These are phyloP conservation scores for Nylanderia fulva DNA, from an alignment of 1,140 invertebrate genomes.

Conservation along the genomic window DNA sequence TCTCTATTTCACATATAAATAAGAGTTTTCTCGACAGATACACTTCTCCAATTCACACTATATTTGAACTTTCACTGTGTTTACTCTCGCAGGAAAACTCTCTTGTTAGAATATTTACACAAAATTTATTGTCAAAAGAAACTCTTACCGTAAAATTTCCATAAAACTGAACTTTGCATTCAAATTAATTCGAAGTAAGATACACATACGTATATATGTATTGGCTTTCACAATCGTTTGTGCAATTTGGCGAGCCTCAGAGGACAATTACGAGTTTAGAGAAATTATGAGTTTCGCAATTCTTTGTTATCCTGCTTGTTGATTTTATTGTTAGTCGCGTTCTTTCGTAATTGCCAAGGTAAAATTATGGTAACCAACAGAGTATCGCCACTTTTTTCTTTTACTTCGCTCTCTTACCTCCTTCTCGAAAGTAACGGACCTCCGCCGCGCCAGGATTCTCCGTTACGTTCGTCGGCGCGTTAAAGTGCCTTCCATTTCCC, in stretches of 20 bases:
- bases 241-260: not conserved
- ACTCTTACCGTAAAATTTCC: not conserved
- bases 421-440: slow-evolving; percentile 60
- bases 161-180: not conserved
- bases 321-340: not conserved
- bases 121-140: not conserved
- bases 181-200: not conserved
- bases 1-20: not conserved
- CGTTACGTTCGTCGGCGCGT: slow-evolving; percentile 48
- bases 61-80: not conserved
- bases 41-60: slow-evolving; percentile 8
- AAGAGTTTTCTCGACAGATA: not conserved
- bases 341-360: slow-evolving; percentile 26
- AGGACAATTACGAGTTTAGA: not conserved
- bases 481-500: slow-evolving; percentile 13
- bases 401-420: slow-evolving; percentile 9
- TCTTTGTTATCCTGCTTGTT: slow-evolving; percentile 6
- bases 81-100: slow-evolving; percentile 5
- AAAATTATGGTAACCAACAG: slow-evolving; percentile 36
- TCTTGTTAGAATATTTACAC: not conserved
- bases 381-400: slow-evolving; percentile 16
- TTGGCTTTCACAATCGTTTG: not conserved
- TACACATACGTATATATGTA: not conserved
- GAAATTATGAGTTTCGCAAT: not conserved
- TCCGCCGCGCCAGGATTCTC: slow-evolving; percentile 27